Evolutionary conservation across 2,113 vertebrate genomes (phyloP), one percentile per base, ranked within the genome.

Genomic region (Rhabdomys dilectus): DNA sequence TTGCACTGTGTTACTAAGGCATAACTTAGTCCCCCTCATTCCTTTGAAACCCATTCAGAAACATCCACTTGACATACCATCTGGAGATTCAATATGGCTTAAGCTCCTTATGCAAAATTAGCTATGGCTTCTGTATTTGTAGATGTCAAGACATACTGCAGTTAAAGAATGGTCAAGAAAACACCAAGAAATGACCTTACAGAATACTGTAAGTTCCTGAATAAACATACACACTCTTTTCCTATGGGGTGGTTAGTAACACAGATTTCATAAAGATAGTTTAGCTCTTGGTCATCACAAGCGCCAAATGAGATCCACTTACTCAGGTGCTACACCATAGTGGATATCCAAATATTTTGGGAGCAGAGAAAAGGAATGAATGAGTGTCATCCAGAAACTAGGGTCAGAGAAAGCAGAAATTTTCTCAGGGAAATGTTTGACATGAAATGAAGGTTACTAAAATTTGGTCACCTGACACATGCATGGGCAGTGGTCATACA

Each of bases 211-310:
- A 36, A 85, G 12, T 91, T 85, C 62, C 58, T 84, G 39, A 36
- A 53, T 72, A 96, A 96, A 91, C 19, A 95, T 66, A 91, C 90
- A 90, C 9, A 62, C 22, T 82, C 45, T 91, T 89, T 93, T 94
- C 34, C 39, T 72, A 53, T 70, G 3, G 26, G 17, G n/a, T 1
- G 1, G 29, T 81, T 92, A 97, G 39, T 72, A 92, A 90, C 29
- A 80, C 29, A 91, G 48, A 86, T 95, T 88, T 96, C 48, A 77
- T 89, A 73, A 72, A 73, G 81, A 86, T 9, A 60, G 34, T 19
- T 66, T n/a, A 88, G 64, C 29, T 66, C n/a, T 45, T 91, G 34
- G 90, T 7, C 0, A 53, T 94, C 58, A 81, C 42, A 93, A 95
- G 75, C 12, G n/a, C 62, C 66, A 77, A 93, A 80, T 24, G 36